These are phyloP conservation scores for Cotesia congregata DNA, from an alignment of 2,888 invertebrate species.

Conservation along the genomic window DNA sequence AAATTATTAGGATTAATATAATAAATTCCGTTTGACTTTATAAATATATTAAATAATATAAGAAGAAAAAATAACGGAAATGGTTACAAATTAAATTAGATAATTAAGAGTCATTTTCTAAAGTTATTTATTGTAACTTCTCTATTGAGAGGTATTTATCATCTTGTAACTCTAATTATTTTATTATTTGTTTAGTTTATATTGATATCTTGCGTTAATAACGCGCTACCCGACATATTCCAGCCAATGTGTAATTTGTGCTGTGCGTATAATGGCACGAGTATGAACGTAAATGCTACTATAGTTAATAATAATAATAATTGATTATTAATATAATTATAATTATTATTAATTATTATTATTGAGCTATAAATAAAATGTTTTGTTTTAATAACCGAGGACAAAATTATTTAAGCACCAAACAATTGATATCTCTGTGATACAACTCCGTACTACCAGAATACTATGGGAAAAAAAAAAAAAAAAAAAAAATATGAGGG, in stretches of 20 bases:
- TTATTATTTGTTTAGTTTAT: constrained; percentile 17
- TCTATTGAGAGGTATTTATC: constrained; percentile 43
- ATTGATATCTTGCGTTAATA: not conserved
- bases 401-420: constrained; percentile 53
- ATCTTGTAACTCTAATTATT: constrained; percentile 32
- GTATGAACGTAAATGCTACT: not conserved
- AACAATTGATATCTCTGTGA: constrained; percentile 65
- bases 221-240: not conserved
- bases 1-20: not conserved
- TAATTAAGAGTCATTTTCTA: constrained; percentile 32
- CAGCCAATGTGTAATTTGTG: not conserved
- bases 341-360: not conserved
- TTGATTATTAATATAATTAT: not conserved
- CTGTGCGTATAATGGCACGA: not conserved
- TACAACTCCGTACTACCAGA: constrained; percentile 64
- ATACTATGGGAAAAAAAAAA: constrained; percentile 44
- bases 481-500: constrained; percentile 46
- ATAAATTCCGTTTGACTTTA: not conserved
- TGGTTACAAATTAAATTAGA: constrained; percentile 21
- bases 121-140: constrained; percentile 43
- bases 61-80: constrained; percentile 1
- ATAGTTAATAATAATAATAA: not conserved
- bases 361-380: constrained; percentile 3
- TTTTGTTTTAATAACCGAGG: constrained; percentile 28
- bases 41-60: constrained; percentile 4